These are phyloP conservation scores for Calosoma granatense DNA, from an alignment of 1,140 invertebrate genomes.

Conservation along the genomic window DNA sequence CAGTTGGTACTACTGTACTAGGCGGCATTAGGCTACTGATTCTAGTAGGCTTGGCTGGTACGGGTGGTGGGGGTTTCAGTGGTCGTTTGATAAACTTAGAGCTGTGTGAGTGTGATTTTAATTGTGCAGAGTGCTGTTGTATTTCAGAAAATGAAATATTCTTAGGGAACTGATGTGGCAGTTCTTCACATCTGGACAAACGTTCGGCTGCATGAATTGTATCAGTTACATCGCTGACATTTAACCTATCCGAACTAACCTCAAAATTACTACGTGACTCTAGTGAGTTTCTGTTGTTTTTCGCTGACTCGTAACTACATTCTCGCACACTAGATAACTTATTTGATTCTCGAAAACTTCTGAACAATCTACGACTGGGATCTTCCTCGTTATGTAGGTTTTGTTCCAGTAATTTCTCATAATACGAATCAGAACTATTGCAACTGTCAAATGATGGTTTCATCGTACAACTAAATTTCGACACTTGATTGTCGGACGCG, in stretches of 20 bases:
- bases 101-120: background rate
- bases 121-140: background rate
- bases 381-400: conserved; percentile 26
- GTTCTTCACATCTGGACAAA: no score
- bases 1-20: conserved; percentile 10
- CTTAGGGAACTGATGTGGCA: no score
- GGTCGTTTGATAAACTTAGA: background rate
- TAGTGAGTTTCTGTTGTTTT: background rate
- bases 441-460: background rate
- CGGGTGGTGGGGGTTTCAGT: conserved; percentile 28
- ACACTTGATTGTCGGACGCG: background rate
- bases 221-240: no score
- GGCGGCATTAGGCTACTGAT: conserved; percentile 11
- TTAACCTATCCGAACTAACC: no score
- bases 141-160: no score
- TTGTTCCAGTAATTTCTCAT: conserved; percentile 29
- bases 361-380: background rate
- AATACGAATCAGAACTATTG: conserved; percentile 27
- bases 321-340: no score
- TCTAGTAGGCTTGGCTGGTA: conserved; percentile 28
- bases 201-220: no score
- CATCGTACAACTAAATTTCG: no score
- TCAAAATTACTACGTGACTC: no score
- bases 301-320: background rate
- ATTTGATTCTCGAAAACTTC: no score